Evolutionary conservation across 2,888 invertebrate genomes (phyloP).

Genomic region (Ennomos fuscantarius): DNA sequence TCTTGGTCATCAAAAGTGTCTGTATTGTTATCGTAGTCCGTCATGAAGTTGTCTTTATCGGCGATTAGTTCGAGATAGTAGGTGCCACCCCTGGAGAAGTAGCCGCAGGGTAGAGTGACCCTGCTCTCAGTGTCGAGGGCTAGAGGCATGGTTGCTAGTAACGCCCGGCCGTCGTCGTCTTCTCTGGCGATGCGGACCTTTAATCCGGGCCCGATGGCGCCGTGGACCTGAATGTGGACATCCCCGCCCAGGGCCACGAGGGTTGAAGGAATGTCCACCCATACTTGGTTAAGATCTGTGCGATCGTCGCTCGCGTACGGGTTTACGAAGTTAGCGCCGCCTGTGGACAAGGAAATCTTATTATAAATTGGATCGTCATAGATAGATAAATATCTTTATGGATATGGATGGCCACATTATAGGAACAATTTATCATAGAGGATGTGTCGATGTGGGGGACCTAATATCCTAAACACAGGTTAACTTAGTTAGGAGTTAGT

Average conservation of each 20-base stretch:
- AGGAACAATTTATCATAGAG: no score
- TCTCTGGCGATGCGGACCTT: constrained; percentile 78
- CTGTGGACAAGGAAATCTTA: constrained; percentile 47
- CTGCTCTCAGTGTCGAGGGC: constrained; percentile 79
- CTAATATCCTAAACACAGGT: no score
- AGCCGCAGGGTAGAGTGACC: constrained; percentile 88
- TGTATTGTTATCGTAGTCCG: constrained; percentile 60
- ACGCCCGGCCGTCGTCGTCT: constrained; percentile 74
- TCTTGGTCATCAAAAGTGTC: constrained; percentile 40
- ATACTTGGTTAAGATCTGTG: constrained; percentile 74
- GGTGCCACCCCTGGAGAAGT: constrained; percentile 90
- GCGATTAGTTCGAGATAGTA: constrained; percentile 76
- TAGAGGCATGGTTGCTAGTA: constrained; percentile 76
- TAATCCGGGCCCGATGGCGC: constrained; percentile 67
- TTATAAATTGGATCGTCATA: no score
- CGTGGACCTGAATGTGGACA: constrained; percentile 89
- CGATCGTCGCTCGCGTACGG: constrained; percentile 70
- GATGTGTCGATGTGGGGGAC: no score
- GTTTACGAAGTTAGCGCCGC: constrained; percentile 70
- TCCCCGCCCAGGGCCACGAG: constrained; percentile 93
- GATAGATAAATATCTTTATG: no score
- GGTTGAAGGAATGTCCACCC: constrained; percentile 89
- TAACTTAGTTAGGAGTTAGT: no score
- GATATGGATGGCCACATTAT: no score
- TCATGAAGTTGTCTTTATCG: constrained; percentile 62